A percentile compares a stretch with the other conserved stretches of the same genome.
These are phyloP conservation scores for Athetis lepigone DNA, from an alignment of 2,888 invertebrate species.

Conservation along the genomic window DNA sequence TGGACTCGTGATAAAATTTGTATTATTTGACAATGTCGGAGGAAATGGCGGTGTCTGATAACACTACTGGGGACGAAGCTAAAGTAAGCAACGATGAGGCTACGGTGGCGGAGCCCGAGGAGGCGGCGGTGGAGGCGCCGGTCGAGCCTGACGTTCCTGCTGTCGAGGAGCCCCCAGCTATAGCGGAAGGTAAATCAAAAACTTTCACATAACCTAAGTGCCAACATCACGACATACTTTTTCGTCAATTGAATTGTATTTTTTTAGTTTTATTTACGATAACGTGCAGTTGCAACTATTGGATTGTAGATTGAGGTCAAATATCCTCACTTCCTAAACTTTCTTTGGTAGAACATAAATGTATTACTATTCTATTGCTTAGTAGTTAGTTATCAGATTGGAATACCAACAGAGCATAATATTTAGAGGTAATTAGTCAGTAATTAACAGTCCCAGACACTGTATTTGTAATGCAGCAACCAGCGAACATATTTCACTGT, in stretches of 20 bases:
- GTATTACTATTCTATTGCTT: slow-evolving; percentile 4
- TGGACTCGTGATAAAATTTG: slow-evolving; percentile 78
- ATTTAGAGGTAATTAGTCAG: slow-evolving; percentile 33
- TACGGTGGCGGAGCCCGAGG: slow-evolving; percentile 67
- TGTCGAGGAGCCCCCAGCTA: slow-evolving; percentile 62
- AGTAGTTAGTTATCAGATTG: slow-evolving; percentile 18
- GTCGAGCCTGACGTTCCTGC: slow-evolving; percentile 64
- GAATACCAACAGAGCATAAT: slow-evolving; percentile 25
- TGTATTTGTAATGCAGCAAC: slow-evolving; percentile 45
- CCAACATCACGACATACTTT: slow-evolving; percentile 78
- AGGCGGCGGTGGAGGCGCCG: slow-evolving; percentile 64
- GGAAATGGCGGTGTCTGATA: slow-evolving; percentile 89
- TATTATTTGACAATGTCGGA: slow-evolving; percentile 88
- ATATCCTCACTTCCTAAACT: slow-evolving; percentile 15
- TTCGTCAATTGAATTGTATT: slow-evolving; percentile 57
- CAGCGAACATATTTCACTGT: slow-evolving; percentile 32
- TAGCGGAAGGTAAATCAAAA: slow-evolving; percentile 72
- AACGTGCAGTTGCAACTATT: slow-evolving; percentile 33
- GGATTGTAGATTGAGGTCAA: slow-evolving; percentile 39
- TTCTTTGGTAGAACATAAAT: slow-evolving; percentile 2
- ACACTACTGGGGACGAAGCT: slow-evolving; percentile 79
- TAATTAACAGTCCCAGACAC: slow-evolving; percentile 29
- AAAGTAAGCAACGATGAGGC: slow-evolving; percentile 75
- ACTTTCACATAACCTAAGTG: slow-evolving; percentile 83
- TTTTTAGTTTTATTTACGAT: slow-evolving; percentile 52